Base-by-base conservation (phyloP, 1,140 invertebrate genomes). In the Drosophila repletoides region DNA sequence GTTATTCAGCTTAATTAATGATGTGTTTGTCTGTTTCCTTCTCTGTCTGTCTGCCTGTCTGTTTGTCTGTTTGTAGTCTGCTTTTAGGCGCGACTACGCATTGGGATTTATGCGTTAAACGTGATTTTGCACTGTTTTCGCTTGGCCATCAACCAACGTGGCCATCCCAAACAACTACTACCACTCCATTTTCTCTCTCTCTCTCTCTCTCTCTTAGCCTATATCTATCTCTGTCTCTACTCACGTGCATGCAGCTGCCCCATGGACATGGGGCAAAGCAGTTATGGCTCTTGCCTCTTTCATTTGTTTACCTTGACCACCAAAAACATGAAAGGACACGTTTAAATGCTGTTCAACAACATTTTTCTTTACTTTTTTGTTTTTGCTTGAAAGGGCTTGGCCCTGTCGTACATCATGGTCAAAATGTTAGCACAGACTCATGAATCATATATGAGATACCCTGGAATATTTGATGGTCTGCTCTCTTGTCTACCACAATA, bases 251-350 rank as follows among this genome's bases (percentile, higher is more conserved):
- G 14, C 19, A 46, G 43, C 45, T 49, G 63, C 7, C 63, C 34
- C 43, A 51, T 33, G 43, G 19, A 31, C 26, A 21, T 6, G 38
- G 36, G 29, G 41, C 6, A 24, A 46, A 26, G 9, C 7, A 43
- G 40, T 43, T 52, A 33, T 29, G 26, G n/a, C 46, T n/a, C 41
- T 24, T 29, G 10, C 28, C 28, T 7, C 12, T 14, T 34, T n/a
- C 36, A 15, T 55, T 48, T 68, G 65, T 48, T 48, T 68, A 63
- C 43, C 65, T 68, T 68, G 65, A 48, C 65, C 65, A 68, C 28
- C 59, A 34, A 46, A 67, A 34, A 33, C 59, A 41, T 28, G 48
- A 48, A 53, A 63, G 58, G 59, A 64, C 65, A 64, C 55, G 48
- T 64, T 52, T 64, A 53, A 68, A 68, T 53, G 48, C 31, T 68